Evolutionary conservation across 2,113 vertebrate species (phyloP).

Genomic region (Rostratula benghalensis): DNA sequence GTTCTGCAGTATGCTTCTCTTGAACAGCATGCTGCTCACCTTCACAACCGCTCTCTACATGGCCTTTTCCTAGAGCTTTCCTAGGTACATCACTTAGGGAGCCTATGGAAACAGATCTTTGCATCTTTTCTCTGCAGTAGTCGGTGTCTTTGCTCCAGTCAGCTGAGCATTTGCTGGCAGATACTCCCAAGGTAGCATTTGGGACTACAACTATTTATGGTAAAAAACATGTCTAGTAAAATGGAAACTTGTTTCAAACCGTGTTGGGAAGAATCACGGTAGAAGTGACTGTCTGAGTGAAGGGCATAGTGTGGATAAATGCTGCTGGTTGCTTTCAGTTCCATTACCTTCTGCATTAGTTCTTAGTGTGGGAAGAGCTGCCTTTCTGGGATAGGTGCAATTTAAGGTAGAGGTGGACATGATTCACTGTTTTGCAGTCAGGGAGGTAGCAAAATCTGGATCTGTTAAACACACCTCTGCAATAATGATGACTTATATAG

Average conservation of each 20-base stretch:
- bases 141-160: neutral
- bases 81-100: neutral
- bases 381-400: neutral
- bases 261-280: neutral
- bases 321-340: neutral
- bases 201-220: neutral
- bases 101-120: neutral
- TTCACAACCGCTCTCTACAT: neutral
- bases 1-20: neutral
- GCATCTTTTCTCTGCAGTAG: fast-evolving
- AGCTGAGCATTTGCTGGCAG: neutral
- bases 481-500: neutral
- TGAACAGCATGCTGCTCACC: neutral
- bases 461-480: neutral
- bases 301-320: too few species aligned
- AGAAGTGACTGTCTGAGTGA: neutral
- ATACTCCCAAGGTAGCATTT: neutral
- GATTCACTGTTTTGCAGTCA: neutral
- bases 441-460: neutral
- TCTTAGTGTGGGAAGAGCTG: neutral
- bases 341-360: neutral
- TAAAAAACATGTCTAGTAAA: neutral
- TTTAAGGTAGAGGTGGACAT: neutral
- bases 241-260: neutral
- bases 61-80: neutral